Evolutionary conservation across 2,797 vertebrate genomes (phyloP).

Genomic region (Sebastes ruberrimus): DNA sequence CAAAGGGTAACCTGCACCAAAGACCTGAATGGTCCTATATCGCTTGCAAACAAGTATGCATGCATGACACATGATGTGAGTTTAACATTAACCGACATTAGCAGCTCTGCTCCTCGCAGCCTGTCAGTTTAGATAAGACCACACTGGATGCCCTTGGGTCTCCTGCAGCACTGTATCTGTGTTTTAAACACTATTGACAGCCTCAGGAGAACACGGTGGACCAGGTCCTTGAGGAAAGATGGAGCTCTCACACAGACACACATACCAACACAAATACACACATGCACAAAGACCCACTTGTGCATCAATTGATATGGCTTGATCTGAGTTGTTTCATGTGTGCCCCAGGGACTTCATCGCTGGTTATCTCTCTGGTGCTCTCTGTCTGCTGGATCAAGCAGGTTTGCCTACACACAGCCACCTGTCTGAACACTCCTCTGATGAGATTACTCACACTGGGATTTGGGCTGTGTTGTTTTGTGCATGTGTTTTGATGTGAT

Average conservation of each 20-base stretch:
- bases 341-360: slow-evolving; percentile 32
- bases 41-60: not conserved
- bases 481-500: slow-evolving; percentile 44
- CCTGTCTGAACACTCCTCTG: slow-evolving; percentile 55
- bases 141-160: slow-evolving; percentile 6
- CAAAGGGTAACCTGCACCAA: not conserved
- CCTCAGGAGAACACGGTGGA: slow-evolving; percentile 24
- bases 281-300: slow-evolving; percentile 6
- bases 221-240: slow-evolving; percentile 28
- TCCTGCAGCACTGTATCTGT: slow-evolving; percentile 4
- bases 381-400: slow-evolving; percentile 48
- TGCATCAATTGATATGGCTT: slow-evolving; percentile 19
- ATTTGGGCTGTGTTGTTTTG: slow-evolving; percentile 14
- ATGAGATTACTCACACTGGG: slow-evolving; percentile 63
- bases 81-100: slow-evolving; percentile 26
- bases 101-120: slow-evolving; percentile 6
- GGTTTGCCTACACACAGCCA: slow-evolving; percentile 49
- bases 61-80: slow-evolving; percentile 5
- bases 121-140: slow-evolving; percentile 27
- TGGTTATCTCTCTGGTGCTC: slow-evolving; percentile 41
- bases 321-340: slow-evolving; percentile 50
- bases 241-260: slow-evolving; percentile 6
- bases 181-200: slow-evolving; percentile 32
- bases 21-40: not conserved
- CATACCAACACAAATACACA: not conserved